These are phyloP conservation scores for Murina feae DNA, from an alignment of 2,113 vertebrate species.

Conservation along the genomic window DNA sequence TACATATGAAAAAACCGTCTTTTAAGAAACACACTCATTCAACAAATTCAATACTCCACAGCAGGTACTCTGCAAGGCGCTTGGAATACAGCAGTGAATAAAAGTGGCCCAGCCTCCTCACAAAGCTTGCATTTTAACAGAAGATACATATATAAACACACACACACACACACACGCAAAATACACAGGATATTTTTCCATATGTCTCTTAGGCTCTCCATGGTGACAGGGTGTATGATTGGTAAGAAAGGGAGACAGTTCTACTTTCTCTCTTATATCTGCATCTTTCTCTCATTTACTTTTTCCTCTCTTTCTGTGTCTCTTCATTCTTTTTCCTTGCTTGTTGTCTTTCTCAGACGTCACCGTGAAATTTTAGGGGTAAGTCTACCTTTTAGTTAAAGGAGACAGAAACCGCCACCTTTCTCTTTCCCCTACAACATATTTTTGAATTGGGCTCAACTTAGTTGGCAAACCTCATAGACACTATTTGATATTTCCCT, in stretches of 20 bases:
- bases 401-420: not conserved
- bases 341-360: not conserved
- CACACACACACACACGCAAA: not conserved
- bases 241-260: not conserved
- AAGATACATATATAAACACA: not conserved
- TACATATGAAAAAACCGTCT: not conserved
- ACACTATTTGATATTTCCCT: conserved; percentile 71
- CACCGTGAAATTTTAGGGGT: not conserved
- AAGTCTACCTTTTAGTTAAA: conserved; percentile 20
- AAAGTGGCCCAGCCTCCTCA: not conserved
- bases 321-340: not conserved
- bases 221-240: not conserved
- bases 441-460: conserved; percentile 30
- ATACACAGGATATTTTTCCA: not conserved
- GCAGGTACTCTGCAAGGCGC: not conserved
- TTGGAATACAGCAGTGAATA: not conserved
- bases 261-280: not conserved
- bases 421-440: not conserved
- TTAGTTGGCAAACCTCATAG: conserved; percentile 58
- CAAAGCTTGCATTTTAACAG: not conserved
- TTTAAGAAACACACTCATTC: not conserved
- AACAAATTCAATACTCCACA: not conserved
- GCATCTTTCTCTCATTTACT: not conserved
- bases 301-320: not conserved
- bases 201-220: not conserved